Conservation (phyloP, 92 coral and sea anemone species). For the Heliopora coerulea region DNA sequence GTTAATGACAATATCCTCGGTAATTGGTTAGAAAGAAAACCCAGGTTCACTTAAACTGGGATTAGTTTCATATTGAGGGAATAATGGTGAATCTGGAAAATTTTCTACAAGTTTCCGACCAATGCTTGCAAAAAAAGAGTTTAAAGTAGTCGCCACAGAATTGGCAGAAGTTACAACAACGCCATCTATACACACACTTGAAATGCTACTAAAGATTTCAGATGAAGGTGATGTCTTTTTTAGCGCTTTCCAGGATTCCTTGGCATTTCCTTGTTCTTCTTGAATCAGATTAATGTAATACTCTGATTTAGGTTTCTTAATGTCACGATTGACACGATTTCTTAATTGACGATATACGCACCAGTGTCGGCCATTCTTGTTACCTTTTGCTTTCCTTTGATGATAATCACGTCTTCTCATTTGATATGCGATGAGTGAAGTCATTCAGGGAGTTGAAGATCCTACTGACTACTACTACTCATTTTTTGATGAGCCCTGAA, state of each 20-base stretch:
- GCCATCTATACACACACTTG: constrained; percentile 27
- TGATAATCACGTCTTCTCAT: constrained; percentile 44
- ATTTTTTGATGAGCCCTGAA: too few species aligned
- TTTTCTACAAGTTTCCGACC: constrained; percentile 40
- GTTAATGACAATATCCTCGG: constrained; percentile 35
- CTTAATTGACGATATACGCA: constrained; percentile 39
- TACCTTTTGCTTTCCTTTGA: constrained; percentile 28
- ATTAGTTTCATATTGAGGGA: background rate
- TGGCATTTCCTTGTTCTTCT: constrained; percentile 44
- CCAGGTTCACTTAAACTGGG: background rate
- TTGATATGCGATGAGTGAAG: constrained; percentile 15
- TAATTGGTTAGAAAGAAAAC: constrained; percentile 30
- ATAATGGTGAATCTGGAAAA: constrained; percentile 10
- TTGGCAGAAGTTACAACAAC: constrained; percentile 23
- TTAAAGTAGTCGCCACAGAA: constrained; percentile 24
- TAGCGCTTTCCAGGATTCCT: constrained; percentile 42
- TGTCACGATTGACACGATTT: constrained; percentile 39
- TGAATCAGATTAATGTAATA: constrained; percentile 42
- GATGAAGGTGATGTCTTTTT: constrained; percentile 20
- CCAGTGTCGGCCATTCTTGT: constrained; percentile 13
- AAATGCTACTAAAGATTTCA: constrained; percentile 5
- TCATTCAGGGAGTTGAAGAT: constrained; percentile 20
- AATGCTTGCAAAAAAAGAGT: constrained; percentile 37
- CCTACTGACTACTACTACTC: constrained; percentile 43
- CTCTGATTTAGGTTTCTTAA: constrained; percentile 39